Base-by-base conservation (phyloP, 2,888 invertebrate species). In the Antheraea assamensis region DNA sequence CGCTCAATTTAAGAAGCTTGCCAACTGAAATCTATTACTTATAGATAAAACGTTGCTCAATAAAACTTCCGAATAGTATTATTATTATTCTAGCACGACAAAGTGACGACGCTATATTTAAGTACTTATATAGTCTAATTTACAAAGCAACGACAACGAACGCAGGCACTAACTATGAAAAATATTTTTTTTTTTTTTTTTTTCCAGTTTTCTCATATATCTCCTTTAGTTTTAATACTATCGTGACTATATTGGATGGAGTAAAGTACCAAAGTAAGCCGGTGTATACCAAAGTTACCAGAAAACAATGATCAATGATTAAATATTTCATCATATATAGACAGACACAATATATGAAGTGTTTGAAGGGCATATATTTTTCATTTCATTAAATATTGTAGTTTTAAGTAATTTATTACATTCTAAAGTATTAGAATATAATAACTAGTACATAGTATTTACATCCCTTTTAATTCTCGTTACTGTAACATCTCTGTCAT, bases 221-320 rank as follows among this genome's bases (percentile, higher is more conserved):
- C 30, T 21, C 17, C 64, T 72, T 72, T 42, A 8, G 31, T 21
- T n/a, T 68, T 66, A 68, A 17, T 49, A 49, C 35, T n/a, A 31
- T 30, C 10, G 30, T 30, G 30, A n/a, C 1, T 21, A 3, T 24
- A 10, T 19, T 24, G 64, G 68, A 52, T 21, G 8, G 15, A 52
- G 35, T 24, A 52, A n/a, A 52, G 68, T 52, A n/a, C 35, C 68
- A 68, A 49, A 72, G 49, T 31, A 35, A 55, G 52, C 55, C 52
- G 68, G 35, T 72, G 35, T 55, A 31, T 49, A 17, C 24, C 35
- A n/a, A n/a, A 10, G 52, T 72, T 72, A 72, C 68, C 52, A 68
- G 68, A 72, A 68, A 55, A 55, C 68, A 68, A 24, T 66, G 72
- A 72, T 72, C 66, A 72, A 66, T 72, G 72, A 72, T 72, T 72